Evolutionary conservation across 2,888 invertebrate species (phyloP).

Genomic region (Philonicus albiceps): DNA sequence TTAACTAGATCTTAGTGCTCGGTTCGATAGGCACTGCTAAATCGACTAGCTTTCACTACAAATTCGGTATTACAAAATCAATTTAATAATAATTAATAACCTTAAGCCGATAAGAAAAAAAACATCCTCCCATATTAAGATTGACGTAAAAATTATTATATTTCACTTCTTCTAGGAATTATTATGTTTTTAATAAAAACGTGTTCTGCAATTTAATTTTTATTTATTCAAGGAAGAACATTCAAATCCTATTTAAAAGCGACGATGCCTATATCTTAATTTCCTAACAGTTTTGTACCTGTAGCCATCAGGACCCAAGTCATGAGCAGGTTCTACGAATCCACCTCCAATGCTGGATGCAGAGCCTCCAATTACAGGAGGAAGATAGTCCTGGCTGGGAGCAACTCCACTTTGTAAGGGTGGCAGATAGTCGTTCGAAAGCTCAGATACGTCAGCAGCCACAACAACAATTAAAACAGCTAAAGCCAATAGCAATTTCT

Average conservation of each 20-base stretch:
- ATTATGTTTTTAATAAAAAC: background rate
- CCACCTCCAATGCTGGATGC: background rate
- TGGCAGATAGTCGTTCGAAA: constrained; percentile 7
- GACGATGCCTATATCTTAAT: background rate
- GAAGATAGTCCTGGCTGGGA: background rate
- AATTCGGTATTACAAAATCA: too few relatives aligned
- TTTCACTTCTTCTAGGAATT: too few relatives aligned
- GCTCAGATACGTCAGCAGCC: background rate
- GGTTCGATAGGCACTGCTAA: too few relatives aligned
- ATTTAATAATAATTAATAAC: too few relatives aligned
- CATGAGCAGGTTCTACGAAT: constrained; percentile 13
- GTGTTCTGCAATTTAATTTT: background rate
- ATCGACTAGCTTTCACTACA: too few relatives aligned
- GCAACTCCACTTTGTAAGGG: background rate
- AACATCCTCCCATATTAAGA: too few relatives aligned
- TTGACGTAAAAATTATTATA: too few relatives aligned
- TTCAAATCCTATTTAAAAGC: background rate
- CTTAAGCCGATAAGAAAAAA: too few relatives aligned
- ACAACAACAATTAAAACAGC: background rate
- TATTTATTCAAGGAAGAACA: background rate
- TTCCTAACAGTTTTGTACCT: constrained; percentile 22
- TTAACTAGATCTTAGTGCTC: too few relatives aligned
- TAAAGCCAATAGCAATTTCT: background rate
- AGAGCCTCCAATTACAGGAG: background rate
- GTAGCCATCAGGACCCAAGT: background rate